phyloP scores from a whole-genome alignment of 2,113 vertebrate genomes.

The Panurus biarmicus region DNA sequence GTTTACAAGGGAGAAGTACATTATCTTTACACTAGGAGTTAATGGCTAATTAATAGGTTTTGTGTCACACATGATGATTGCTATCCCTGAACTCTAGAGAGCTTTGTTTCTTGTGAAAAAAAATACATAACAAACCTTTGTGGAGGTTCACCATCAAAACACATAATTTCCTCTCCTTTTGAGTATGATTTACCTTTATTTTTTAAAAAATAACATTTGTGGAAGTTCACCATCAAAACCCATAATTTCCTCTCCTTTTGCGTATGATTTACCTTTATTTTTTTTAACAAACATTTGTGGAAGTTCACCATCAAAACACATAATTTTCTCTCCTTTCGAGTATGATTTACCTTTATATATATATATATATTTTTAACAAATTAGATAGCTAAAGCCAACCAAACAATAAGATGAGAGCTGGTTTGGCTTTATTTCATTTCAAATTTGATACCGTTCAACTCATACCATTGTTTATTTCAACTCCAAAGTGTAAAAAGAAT shows the following conservation, averaged over 20 bases:
- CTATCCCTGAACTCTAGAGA: not conserved
- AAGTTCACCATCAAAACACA: not conserved
- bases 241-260: not conserved
- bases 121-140: not conserved
- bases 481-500: not conserved
- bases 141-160: not conserved
- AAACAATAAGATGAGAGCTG: not conserved
- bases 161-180: not conserved
- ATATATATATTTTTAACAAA: too few relatives aligned
- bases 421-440: not conserved
- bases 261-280: not conserved
- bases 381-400: not conserved
- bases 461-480: not conserved
- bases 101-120: not conserved
- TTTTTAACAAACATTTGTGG: not conserved
- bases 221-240: not conserved
- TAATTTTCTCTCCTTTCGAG: not conserved
- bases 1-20: not conserved
- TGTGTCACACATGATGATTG: not conserved
- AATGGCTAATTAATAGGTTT: not conserved
- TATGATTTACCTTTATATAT: not conserved
- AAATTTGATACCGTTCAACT: not conserved
- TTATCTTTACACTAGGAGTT: not conserved
- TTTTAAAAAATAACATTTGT: too few relatives aligned
- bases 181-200: not conserved